Percentiles rank a stretch among this genome's conserved stretches.
These are phyloP conservation scores for Amphipoea oculea DNA, from an alignment of 2,888 invertebrate species.

Conservation along the genomic window DNA sequence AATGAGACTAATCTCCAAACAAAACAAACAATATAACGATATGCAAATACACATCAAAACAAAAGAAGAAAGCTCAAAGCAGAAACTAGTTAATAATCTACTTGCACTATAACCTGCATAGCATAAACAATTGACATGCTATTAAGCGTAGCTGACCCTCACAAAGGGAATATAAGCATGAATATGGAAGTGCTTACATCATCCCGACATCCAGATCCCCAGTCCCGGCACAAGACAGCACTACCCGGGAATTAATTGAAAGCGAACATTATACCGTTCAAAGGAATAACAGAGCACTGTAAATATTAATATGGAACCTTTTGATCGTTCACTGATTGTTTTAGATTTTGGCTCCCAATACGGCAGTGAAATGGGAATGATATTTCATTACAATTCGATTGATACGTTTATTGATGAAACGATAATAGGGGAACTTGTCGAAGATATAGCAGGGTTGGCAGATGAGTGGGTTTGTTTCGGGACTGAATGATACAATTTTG, in stretches of 20 bases:
- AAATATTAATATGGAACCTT: slow-evolving; percentile 61
- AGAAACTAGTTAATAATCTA: neutral
- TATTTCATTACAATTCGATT: slow-evolving; percentile 55
- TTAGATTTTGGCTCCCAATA: slow-evolving; percentile 46
- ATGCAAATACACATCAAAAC: neutral
- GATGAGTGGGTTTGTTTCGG: slow-evolving; percentile 4
- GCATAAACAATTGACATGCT: slow-evolving; percentile 43
- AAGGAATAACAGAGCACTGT: slow-evolving; percentile 55
- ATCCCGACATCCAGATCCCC: slow-evolving; percentile 29
- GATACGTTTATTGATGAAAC: slow-evolving; percentile 54
- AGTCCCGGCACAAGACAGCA: slow-evolving; percentile 32
- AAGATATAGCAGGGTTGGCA: neutral
- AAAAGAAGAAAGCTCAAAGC: slow-evolving; percentile 18
- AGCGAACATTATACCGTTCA: slow-evolving; percentile 54
- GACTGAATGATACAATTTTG: neutral
- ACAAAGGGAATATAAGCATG: slow-evolving; percentile 55
- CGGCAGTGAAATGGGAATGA: slow-evolving; percentile 30
- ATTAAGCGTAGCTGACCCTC: slow-evolving; percentile 25
- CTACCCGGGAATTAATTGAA: slow-evolving; percentile 61
- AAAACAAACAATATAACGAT: neutral
- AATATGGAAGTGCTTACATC: slow-evolving; percentile 54
- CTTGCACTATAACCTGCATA: slow-evolving; percentile 25
- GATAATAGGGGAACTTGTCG: slow-evolving; percentile 36
- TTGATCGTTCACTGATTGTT: slow-evolving; percentile 62
- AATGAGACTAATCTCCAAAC: neutral